Percentiles rank a stretch among this genome's conserved stretches.
These are phyloP conservation scores for Cacoxenus indagator DNA, from an alignment of 2,888 invertebrate species.

Conservation along the genomic window DNA sequence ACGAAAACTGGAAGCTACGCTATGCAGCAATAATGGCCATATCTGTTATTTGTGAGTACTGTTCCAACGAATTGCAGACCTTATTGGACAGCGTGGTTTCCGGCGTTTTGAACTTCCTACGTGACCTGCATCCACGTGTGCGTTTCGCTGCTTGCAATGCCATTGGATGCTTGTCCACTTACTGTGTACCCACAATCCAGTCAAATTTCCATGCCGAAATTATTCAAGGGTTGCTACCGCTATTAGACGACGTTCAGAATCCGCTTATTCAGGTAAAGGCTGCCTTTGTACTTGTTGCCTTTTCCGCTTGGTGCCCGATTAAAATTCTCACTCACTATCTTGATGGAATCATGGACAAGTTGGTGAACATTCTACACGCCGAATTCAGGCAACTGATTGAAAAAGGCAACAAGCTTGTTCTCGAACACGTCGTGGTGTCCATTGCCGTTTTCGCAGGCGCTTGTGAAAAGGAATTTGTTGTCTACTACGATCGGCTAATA, in stretches of 20 bases:
- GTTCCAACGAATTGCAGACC: slow-evolving; percentile 97
- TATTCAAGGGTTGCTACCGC: slow-evolving; percentile 88
- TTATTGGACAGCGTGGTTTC: slow-evolving; percentile 94
- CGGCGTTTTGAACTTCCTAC: slow-evolving; percentile 87
- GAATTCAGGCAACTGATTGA: slow-evolving; percentile 96
- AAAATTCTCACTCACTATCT: slow-evolving; percentile 91
- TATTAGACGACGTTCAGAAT: slow-evolving; percentile 90
- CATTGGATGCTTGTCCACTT: slow-evolving; percentile 98
- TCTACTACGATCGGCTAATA: slow-evolving; percentile 93
- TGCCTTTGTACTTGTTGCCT: slow-evolving; percentile 98
- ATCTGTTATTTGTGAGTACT: slow-evolving; percentile 98
- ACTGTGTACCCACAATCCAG: slow-evolving; percentile 96
- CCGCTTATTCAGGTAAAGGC: slow-evolving; percentile 89
- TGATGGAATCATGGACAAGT: slow-evolving; percentile 90
- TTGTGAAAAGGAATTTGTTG: slow-evolving; percentile 94
- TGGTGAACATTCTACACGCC: slow-evolving; percentile 88
- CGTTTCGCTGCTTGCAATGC: slow-evolving; percentile 98
- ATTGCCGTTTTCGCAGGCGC: slow-evolving; percentile 99
- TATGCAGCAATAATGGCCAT: slow-evolving; percentile 99
- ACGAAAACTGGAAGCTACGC: slow-evolving; percentile 87
- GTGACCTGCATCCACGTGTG: slow-evolving; percentile 76
- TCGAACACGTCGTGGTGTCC: slow-evolving; percentile 97
- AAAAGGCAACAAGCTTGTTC: slow-evolving; percentile 93
- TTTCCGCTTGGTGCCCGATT: slow-evolving; percentile 99
- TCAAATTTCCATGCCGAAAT: slow-evolving; percentile 97